A percentile compares a stretch with the other conserved stretches of the same genome.
Evolutionary conservation across 2,888 invertebrate genomes (phyloP).

Genomic region (Mechanitis mazaeus): DNA sequence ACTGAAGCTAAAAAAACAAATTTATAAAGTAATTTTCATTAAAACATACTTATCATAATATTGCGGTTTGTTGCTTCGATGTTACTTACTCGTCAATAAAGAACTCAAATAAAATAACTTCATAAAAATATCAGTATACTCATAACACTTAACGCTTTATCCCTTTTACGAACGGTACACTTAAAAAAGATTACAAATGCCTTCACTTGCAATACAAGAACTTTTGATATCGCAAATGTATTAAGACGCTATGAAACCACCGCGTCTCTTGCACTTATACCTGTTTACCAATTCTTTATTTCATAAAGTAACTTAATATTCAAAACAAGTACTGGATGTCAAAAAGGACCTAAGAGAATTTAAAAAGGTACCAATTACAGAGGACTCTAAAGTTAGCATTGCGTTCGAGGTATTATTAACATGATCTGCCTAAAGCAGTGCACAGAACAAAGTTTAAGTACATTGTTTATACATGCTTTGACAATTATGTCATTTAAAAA

Average conservation of each 20-base stretch:
- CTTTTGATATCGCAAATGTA: conserved; percentile 47
- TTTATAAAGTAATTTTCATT: too few species aligned
- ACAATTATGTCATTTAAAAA: not conserved
- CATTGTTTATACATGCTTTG: not conserved
- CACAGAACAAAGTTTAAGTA: not conserved
- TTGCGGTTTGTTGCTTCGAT: not conserved
- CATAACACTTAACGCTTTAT: conserved; percentile 49
- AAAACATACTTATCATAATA: conserved; percentile 1
- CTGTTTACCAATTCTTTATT: conserved; percentile 59
- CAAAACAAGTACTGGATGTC: conserved; percentile 54
- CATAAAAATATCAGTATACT: conserved; percentile 38
- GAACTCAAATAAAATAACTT: conserved; percentile 22
- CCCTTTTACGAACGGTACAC: conserved; percentile 41
- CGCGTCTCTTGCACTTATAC: conserved; percentile 54
- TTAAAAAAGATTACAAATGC: conserved; percentile 46
- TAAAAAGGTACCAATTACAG: conserved; percentile 72
- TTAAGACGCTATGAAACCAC: conserved; percentile 56
- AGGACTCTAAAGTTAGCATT: conserved; percentile 19
- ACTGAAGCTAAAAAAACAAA: too few species aligned
- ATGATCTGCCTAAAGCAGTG: not conserved
- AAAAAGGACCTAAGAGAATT: conserved; percentile 60
- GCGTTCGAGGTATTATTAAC: not conserved
- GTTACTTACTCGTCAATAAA: conserved; percentile 14
- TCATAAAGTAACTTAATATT: conserved; percentile 67
- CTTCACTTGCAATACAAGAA: conserved; percentile 39